These are phyloP conservation scores for Amblyopsis hoosieri DNA, from an alignment of 2,797 vertebrate species.

Conservation along the genomic window DNA sequence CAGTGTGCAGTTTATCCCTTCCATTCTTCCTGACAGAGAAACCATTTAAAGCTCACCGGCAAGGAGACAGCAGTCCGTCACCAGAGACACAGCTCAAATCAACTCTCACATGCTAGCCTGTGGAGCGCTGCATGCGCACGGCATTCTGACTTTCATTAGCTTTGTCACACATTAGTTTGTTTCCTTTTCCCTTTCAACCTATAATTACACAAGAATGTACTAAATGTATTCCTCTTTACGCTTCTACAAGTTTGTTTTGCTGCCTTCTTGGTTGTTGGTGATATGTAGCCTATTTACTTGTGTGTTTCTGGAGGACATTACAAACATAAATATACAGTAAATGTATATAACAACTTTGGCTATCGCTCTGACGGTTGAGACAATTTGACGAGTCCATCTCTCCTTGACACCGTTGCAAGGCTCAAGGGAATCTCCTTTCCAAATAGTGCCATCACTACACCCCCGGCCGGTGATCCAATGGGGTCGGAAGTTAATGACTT, in stretches of 20 bases:
- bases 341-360: slow-evolving; percentile 41
- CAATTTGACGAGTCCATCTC: slow-evolving; percentile 60
- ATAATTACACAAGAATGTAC: slow-evolving; percentile 1
- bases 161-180: not conserved
- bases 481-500: slow-evolving; percentile 80
- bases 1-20: slow-evolving; percentile 77
- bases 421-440: slow-evolving; percentile 59
- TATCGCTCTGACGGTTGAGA: slow-evolving; percentile 38
- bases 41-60: slow-evolving; percentile 67
- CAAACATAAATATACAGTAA: slow-evolving; percentile 37
- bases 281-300: not conserved
- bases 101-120: slow-evolving; percentile 56
- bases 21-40: slow-evolving; percentile 69
- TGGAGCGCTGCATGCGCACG: not conserved
- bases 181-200: not conserved
- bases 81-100: slow-evolving; percentile 69
- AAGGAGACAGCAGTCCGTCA: slow-evolving; percentile 69
- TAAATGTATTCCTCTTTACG: slow-evolving; percentile 6
- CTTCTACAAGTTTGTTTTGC: not conserved
- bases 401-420: slow-evolving; percentile 38
- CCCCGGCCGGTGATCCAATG: slow-evolving; percentile 44
- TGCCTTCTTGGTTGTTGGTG: slow-evolving; percentile 12
- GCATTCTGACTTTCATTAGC: slow-evolving; percentile 20
- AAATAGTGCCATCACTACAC: slow-evolving; percentile 50
- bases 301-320: slow-evolving; percentile 21